Evolutionary conservation across 1,140 invertebrate genomes (phyloP).

Genomic region (Copidosoma floridanum): DNA sequence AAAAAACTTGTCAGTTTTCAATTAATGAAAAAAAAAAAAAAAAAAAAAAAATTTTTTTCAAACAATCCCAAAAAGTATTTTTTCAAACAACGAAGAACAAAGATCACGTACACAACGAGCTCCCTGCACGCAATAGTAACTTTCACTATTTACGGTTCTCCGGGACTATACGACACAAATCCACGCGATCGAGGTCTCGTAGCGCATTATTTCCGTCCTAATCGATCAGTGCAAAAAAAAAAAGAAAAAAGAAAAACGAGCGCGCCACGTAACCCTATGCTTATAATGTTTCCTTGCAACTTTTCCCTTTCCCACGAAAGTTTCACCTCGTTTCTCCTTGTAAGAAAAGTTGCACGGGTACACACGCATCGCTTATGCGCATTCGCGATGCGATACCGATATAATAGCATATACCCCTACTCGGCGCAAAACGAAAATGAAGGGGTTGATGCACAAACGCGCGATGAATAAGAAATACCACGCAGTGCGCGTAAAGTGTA

Average conservation of each 20-base stretch:
- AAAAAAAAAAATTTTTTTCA: too few relatives aligned
- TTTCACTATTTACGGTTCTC: too few relatives aligned
- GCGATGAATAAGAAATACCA: background rate
- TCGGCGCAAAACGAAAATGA: slow-evolving; percentile 1
- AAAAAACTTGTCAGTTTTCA: too few relatives aligned
- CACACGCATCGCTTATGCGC: background rate
- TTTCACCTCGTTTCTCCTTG: background rate
- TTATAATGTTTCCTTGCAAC: background rate
- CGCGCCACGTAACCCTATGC: background rate
- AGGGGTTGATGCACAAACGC: background rate
- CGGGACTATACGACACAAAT: too few relatives aligned
- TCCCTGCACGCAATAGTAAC: too few relatives aligned
- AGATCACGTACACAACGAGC: too few relatives aligned
- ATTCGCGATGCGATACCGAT: slow-evolving; percentile 2
- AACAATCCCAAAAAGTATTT: too few relatives aligned
- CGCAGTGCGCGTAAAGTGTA: background rate
- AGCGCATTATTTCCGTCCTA: too few relatives aligned
- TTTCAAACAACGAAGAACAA: too few relatives aligned
- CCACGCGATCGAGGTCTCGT: too few relatives aligned
- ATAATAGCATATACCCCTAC: background rate
- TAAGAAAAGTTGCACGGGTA: too few relatives aligned
- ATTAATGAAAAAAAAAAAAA: too few relatives aligned
- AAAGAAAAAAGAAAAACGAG: background rate
- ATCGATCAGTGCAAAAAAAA: background rate
- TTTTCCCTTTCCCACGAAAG: background rate